Evolutionary conservation across 2,113 vertebrate genomes (phyloP), one percentile per base, ranked within the genome.

Genomic region (Phaetusa simplex): DNA sequence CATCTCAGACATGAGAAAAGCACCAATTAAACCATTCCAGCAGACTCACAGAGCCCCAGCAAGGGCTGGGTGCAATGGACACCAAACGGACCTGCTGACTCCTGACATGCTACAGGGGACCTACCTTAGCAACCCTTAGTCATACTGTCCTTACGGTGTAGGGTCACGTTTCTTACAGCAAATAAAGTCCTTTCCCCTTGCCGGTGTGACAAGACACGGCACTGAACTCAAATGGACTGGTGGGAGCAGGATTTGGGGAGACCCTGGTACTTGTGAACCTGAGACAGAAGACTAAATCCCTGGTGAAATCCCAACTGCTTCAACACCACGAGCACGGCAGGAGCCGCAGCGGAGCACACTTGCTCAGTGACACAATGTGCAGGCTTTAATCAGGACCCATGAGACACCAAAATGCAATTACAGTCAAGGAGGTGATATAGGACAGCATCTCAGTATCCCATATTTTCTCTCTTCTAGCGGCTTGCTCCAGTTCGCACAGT

Each of bases 81-180:
- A 93, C 36, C 14, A 24, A 84, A 61, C 0, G 1, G 62, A 43
- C 24, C 72, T 45, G 26, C 49, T 43, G 76, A 61, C 23, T 88
- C 56, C 79, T 43, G 50, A 71, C 12, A n/a, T 29, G 43, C 45
- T 49, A 2, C 52, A 24, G 24, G 56, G 34, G 67, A 53, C 9
- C 38, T 38, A 38, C 47, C 47, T 49, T 17, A 30, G n/a, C 24
- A 66, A 21, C 26, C 20, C 14, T 56, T 26, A 45, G 27, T 32
- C 22, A 24, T 64, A 36, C 12, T 1, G 5, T 26, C 26, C 80
- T 92, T 12, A 34, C 0, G 4, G 50, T 1, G 14, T 1, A 52
- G 34, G 17, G n/a, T 26, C 65, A 50, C 61, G 26, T 16, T 74
- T 78, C n/a, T 40, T 32, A 56, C 11, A 65, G 42, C 71, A 76